These are phyloP conservation scores for Nephrotoma guestfalica DNA, from an alignment of 2,888 invertebrate genomes.

Conservation along the genomic window DNA sequence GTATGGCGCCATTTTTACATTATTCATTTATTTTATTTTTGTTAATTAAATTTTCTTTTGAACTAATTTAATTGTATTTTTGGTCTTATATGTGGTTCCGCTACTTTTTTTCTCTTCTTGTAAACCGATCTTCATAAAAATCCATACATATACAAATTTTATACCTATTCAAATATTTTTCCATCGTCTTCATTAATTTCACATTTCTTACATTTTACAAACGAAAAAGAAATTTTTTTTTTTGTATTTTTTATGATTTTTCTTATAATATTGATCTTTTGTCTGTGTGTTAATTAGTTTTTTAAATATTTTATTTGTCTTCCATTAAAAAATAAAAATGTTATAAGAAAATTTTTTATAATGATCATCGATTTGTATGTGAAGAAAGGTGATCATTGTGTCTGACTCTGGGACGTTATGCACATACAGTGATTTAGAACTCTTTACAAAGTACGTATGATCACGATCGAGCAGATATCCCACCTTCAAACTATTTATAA, in stretches of 20 bases:
- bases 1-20: background rate
- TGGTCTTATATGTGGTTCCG: background rate
- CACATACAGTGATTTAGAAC: background rate
- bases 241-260: background rate
- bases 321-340: background rate
- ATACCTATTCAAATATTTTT: background rate
- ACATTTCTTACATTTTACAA: background rate
- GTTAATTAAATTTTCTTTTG: background rate
- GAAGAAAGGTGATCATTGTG: background rate
- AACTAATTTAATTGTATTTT: background rate
- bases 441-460: background rate
- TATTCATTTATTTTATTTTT: background rate
- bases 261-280: background rate
- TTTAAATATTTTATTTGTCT: constrained; percentile 2
- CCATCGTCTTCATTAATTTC: background rate
- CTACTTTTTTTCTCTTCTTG: background rate
- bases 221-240: background rate
- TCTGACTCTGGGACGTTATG: background rate
- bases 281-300: constrained; percentile 2
- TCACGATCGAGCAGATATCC: background rate
- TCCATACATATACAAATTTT: background rate
- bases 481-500: background rate
- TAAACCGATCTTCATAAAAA: background rate
- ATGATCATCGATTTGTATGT: background rate
- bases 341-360: background rate